phyloP scores from a whole-genome alignment of 37 sponge, comb jelly and placozoan species.

The Agelas oroides region DNA sequence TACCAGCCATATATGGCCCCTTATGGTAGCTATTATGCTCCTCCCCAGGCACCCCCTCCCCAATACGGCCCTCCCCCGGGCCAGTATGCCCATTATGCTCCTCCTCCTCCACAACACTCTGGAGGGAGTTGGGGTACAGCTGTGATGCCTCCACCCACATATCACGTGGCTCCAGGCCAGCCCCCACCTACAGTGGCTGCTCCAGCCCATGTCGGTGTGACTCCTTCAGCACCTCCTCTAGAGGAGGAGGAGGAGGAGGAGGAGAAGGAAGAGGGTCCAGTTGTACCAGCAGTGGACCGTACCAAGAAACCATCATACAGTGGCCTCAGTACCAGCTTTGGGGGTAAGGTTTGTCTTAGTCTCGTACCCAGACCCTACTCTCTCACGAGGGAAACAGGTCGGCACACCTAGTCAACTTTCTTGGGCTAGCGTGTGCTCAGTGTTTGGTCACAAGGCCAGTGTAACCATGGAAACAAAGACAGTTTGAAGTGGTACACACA shows the following conservation, averaged over 20 bases:
- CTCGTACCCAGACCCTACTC: too few relatives aligned
- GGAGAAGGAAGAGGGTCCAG: background rate
- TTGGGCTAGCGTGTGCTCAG: too few relatives aligned
- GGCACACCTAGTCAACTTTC: too few relatives aligned
- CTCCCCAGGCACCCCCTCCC: background rate
- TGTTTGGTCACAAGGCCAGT: too few relatives aligned
- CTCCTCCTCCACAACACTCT: background rate
- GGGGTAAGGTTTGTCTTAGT: background rate
- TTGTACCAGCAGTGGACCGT: constrained; percentile 62
- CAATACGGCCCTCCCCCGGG: background rate
- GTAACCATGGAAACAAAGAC: too few relatives aligned
- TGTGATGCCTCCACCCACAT: background rate
- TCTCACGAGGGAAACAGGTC: too few relatives aligned
- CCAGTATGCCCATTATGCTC: background rate
- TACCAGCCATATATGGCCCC: background rate
- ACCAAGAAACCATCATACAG: constrained; percentile 63
- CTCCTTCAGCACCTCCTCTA: too few relatives aligned
- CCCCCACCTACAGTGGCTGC: background rate
- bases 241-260: constrained; percentile 4
- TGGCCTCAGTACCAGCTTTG: constrained; percentile 25
- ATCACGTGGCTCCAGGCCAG: background rate
- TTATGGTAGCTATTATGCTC: background rate
- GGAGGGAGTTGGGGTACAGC: background rate
- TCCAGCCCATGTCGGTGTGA: too few relatives aligned
- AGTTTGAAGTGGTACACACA: too few relatives aligned